These are phyloP conservation scores for Eristalis intricaria DNA, from an alignment of 2,888 invertebrate genomes.

Conservation along the genomic window DNA sequence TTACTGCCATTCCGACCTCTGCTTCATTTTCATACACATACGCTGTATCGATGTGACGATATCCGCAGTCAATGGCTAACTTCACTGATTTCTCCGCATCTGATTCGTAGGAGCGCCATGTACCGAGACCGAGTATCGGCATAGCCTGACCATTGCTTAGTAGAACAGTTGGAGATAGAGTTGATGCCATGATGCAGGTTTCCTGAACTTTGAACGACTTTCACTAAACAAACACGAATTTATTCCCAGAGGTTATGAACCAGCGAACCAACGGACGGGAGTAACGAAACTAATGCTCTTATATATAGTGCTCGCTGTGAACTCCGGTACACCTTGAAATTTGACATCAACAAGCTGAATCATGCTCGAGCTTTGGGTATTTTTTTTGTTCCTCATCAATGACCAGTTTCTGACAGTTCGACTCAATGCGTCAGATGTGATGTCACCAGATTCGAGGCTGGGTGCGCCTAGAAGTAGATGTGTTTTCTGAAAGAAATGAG, in stretches of 20 bases:
- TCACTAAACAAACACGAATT: neutral
- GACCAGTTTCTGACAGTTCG: neutral
- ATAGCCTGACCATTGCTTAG: slow-evolving; percentile 85
- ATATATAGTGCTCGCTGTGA: neutral
- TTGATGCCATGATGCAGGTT: slow-evolving; percentile 36
- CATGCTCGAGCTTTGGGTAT: neutral
- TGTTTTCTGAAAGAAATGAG: no score
- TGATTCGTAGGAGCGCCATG: slow-evolving; percentile 80
- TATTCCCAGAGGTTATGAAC: neutral
- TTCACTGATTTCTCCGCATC: slow-evolving; percentile 77
- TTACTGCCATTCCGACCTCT: slow-evolving; percentile 81
- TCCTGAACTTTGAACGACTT: neutral
- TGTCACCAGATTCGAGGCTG: neutral
- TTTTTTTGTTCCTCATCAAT: neutral
- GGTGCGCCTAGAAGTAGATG: neutral
- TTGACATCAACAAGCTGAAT: neutral
- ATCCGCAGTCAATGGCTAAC: slow-evolving; percentile 82
- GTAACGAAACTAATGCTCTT: neutral
- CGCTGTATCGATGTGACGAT: slow-evolving; percentile 83
- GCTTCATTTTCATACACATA: slow-evolving; percentile 81
- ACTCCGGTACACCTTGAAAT: neutral
- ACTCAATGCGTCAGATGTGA: neutral
- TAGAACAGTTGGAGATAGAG: slow-evolving; percentile 82
- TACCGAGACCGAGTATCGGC: slow-evolving; percentile 88
- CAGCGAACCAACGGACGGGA: neutral